Evolutionary conservation across 1,140 invertebrate species (phyloP).

Genomic region (Gonioctena quinquepunctata): DNA sequence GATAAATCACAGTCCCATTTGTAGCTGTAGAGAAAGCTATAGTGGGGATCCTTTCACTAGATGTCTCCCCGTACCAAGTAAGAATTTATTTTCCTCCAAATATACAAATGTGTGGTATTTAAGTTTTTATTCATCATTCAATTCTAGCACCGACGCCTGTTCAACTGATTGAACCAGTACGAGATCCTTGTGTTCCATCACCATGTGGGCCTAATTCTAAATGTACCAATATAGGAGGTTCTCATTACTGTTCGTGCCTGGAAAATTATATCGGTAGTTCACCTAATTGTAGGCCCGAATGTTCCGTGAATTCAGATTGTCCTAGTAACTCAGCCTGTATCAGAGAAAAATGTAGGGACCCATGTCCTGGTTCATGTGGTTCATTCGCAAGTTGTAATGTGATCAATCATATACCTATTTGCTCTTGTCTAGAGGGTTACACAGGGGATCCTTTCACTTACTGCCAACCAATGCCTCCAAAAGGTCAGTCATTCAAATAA

Average conservation of each 20-base stretch:
- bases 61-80: slow-evolving; percentile 64
- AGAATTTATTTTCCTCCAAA: too few species aligned
- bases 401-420: slow-evolving; percentile 61
- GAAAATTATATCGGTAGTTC: slow-evolving; percentile 70
- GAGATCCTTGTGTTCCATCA: slow-evolving; percentile 69
- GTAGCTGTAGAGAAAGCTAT: slow-evolving; percentile 68
- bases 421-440: slow-evolving; percentile 62
- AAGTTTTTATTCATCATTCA: not conserved
- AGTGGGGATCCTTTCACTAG: slow-evolving; percentile 76
- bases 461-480: slow-evolving; percentile 60
- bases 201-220: slow-evolving; percentile 71
- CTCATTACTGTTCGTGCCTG: slow-evolving; percentile 70
- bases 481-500: slow-evolving; percentile 46
- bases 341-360: slow-evolving; percentile 70
- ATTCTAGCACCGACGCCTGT: slow-evolving; percentile 48
- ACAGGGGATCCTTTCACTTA: slow-evolving; percentile 66
- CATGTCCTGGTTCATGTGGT: slow-evolving; percentile 73
- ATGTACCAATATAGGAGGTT: slow-evolving; percentile 63
- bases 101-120: slow-evolving; percentile 8
- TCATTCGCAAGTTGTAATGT: slow-evolving; percentile 61
- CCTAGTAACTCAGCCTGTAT: slow-evolving; percentile 69
- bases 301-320: slow-evolving; percentile 71
- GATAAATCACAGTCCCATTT: slow-evolving; percentile 70
- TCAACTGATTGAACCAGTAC: slow-evolving; percentile 44
- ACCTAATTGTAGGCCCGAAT: slow-evolving; percentile 75